A percentile compares a stretch with the other conserved stretches of the same genome.
Evolutionary conservation across 1,140 invertebrate genomes (phyloP).

Genomic region (Cydia pomonella): DNA sequence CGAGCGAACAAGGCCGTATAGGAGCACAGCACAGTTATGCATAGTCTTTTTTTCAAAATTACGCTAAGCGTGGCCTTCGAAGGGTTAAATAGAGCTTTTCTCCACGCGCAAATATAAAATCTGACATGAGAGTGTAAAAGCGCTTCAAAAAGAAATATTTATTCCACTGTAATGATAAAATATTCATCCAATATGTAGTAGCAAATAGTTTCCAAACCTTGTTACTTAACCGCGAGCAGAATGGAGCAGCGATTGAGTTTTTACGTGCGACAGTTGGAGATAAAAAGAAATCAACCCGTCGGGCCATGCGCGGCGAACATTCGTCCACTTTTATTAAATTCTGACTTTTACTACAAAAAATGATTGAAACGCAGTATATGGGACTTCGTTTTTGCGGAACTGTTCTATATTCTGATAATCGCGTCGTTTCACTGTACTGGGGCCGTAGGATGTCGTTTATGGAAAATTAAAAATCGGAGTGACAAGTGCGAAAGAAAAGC

Average conservation of each 20-base stretch:
- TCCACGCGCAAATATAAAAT: too few relatives aligned
- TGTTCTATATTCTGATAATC: background rate
- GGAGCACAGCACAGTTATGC: too few relatives aligned
- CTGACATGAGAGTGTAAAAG: background rate
- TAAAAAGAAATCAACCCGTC: constrained; percentile 13
- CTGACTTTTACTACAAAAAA: constrained; percentile 28
- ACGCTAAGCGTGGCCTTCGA: too few relatives aligned
- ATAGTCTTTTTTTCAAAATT: too few relatives aligned
- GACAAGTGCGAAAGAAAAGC: too few relatives aligned
- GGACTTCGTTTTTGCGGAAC: background rate
- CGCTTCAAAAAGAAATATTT: too few relatives aligned
- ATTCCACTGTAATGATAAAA: background rate
- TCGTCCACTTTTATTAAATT: constrained; percentile 28
- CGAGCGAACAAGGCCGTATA: too few relatives aligned
- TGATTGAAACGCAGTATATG: background rate
- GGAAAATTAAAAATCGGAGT: too few relatives aligned
- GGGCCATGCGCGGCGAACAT: constrained; percentile 12
- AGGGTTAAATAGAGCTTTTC: too few relatives aligned
- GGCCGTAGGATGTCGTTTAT: too few relatives aligned
- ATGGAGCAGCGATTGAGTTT: constrained; percentile 4
- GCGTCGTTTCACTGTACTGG: background rate
- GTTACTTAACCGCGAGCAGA: constrained; percentile 7
- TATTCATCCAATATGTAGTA: background rate
- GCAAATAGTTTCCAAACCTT: background rate
- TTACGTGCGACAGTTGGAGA: constrained; percentile 4